Evolutionary conservation across 2,888 invertebrate genomes (phyloP), one percentile per base, ranked within the genome.

Genomic region (Ceratothoa steindachneri): DNA sequence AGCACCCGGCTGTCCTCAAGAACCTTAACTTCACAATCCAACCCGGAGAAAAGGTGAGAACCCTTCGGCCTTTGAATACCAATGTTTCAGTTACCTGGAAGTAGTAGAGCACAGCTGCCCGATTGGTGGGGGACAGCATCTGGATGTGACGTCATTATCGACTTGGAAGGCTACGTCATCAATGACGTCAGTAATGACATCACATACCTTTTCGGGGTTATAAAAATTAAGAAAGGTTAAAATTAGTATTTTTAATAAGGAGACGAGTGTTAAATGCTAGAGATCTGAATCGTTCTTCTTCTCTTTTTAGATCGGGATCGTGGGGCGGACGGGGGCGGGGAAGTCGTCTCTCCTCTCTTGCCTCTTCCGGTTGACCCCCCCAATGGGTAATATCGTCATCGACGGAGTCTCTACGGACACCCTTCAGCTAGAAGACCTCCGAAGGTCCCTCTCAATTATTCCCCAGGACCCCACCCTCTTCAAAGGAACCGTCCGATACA

Each of bases 381-480:
- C 91, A 28, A 89, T 90, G 71, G 97, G 97, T 0, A 86, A 88
- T 29, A 90, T 97, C 53, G 83, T 88, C 71, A 93, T 97, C 81
- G 97, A 97, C 84, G 89, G 87, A 0, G 86, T 91, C 1, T 82
- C 85, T 77, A 84, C 84, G 51, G 77, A 80, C 24, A 75, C 82
- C 1, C 82, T 88, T 22, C 86, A 86, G 15, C 84, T 87, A 30
- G 86, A 90, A 83, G 91, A 92, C 82, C 85, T 97, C 30, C 87
- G 96, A 67, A 88, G 88, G 71, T 90, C 89, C 81, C 91, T 96
- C 72, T 91, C 95, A 0, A 95, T 96, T 75, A 96, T 97, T 82
- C 96, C 96, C 0, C 96, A 76, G 30, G 94, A 94, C 82, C 94
- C 95, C 0, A 90, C 93, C 28, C 84, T 95, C 27, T 95, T 96